Evolutionary conservation across 2,888 invertebrate species (phyloP), one percentile per base, ranked within the genome.

Genomic region (Ichneumoninae sp.): DNA sequence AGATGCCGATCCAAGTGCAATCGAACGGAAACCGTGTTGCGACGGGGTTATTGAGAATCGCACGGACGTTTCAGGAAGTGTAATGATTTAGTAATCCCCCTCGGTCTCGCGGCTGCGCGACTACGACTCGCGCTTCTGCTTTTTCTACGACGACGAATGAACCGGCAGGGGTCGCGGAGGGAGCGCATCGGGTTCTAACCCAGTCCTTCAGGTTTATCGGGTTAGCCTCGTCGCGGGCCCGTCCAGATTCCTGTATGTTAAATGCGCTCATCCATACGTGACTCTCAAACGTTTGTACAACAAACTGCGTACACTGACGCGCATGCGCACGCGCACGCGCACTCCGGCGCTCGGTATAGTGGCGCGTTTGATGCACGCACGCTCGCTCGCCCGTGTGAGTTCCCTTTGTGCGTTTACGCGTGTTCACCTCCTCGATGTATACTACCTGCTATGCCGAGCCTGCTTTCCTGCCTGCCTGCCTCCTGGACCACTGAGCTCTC

Each of bases 341-440:
- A 4, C 3, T 16, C 0, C 44, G 13, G 16, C 16, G 44, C 16
- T 40, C 40, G 8, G 40, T 40, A 44, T 26, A 54, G 8, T 44
- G 33, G 50, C 74, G 47, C 66, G 63, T 78, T 81, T 75, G 80
- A 81, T 81, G 75, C 80, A 69, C 80, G 85, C 69, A 86, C 77
- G 76, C 54, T 77, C 57, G 71, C 44, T 81, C 71, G 78, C 74
- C 52, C 85, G 71, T 83, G 81, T 83, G 83, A 74, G 83, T 78
- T 83, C 81, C 81, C 84, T 79, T 86, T 87, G 87, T 88, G 86
- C 44, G 44, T 85, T 87, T 81, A 86, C 86, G 86, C 87, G 85
- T 87, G 86, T 88, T 88, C 80, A 85, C 76, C 54, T 73, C 66
- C 50, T n/a, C 75, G 52, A 52, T 71, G 44, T 47, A 50, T 65